A percentile compares a stretch with the other conserved stretches of the same genome.
Evolutionary conservation across 2,113 vertebrate species (phyloP).

Genomic region (Pampusana beccarii): DNA sequence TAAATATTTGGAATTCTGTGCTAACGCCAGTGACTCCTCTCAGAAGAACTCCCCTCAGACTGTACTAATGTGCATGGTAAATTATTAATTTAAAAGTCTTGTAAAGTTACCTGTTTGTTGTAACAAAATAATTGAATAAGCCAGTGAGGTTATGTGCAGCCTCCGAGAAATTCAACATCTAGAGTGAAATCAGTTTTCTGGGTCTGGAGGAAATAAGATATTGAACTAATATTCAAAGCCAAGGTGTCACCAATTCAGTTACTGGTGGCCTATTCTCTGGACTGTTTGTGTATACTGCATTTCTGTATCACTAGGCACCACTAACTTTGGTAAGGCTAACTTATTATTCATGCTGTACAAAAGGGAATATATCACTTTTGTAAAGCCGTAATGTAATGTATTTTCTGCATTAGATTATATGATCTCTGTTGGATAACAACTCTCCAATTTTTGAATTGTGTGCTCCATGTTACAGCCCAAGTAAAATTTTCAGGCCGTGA

Average conservation of each 20-base stretch:
- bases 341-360: not conserved
- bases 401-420: not conserved
- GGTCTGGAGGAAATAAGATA: not conserved
- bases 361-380: not conserved
- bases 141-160: not conserved
- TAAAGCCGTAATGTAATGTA: not conserved
- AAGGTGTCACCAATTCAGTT: not conserved
- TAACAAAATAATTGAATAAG: not conserved
- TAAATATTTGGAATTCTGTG: slow-evolving; percentile 44
- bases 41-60: not conserved
- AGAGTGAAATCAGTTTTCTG: not conserved
- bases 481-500: not conserved
- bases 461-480: not conserved
- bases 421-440: not conserved
- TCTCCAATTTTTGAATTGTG: not conserved
- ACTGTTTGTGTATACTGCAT: not conserved
- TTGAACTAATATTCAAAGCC: not conserved
- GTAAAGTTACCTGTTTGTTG: slow-evolving; percentile 12
- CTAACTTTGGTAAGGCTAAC: not conserved
- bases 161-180: slow-evolving; percentile 1
- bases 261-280: not conserved
- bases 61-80: not conserved
- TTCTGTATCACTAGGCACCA: not conserved
- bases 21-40: not conserved
- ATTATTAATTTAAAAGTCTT: slow-evolving; percentile 7